Conservation (phyloP, 2,797 vertebrate species). For the Brotula barbata region DNA sequence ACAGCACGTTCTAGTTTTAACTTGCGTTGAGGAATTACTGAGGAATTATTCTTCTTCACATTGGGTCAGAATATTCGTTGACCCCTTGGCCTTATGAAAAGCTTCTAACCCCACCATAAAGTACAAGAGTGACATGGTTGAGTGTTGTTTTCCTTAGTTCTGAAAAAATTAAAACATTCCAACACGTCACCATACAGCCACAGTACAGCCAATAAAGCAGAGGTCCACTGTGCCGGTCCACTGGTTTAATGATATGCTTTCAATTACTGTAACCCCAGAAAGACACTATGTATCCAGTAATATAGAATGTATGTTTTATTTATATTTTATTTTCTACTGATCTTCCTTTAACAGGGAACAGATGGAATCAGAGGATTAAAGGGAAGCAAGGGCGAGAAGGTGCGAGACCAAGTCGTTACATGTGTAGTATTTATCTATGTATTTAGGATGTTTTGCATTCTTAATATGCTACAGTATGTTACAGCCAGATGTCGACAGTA, state of each 20-base stretch:
- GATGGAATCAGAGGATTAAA: constrained; percentile 94
- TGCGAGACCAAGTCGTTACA: constrained; percentile 61
- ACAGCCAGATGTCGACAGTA: no score
- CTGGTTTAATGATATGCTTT: not conserved
- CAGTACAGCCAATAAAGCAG: not conserved
- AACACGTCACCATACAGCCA: not conserved
- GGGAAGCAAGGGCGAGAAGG: constrained; percentile 97
- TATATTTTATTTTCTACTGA: constrained; percentile 21
- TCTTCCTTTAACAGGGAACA: constrained; percentile 81
- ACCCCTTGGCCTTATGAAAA: constrained; percentile 1
- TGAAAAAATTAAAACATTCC: not conserved
- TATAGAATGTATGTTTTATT: constrained; percentile 3
- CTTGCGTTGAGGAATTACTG: not conserved
- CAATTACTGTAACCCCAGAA: not conserved
- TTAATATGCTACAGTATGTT: no score
- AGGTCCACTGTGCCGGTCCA: not conserved
- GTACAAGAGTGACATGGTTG: not conserved
- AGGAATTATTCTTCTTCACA: not conserved
- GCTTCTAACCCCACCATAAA: not conserved
- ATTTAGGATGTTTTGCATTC: constrained; percentile 17
- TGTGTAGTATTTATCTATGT: not conserved
- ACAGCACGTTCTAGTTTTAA: not conserved
- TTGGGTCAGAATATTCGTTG: not conserved
- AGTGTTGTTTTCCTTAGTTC: no score
- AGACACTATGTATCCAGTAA: not conserved